Percentiles rank a stretch among this genome's conserved stretches.
Evolutionary conservation across 2,888 invertebrate species (phyloP).

Genomic region (Leptopilina syphax): DNA sequence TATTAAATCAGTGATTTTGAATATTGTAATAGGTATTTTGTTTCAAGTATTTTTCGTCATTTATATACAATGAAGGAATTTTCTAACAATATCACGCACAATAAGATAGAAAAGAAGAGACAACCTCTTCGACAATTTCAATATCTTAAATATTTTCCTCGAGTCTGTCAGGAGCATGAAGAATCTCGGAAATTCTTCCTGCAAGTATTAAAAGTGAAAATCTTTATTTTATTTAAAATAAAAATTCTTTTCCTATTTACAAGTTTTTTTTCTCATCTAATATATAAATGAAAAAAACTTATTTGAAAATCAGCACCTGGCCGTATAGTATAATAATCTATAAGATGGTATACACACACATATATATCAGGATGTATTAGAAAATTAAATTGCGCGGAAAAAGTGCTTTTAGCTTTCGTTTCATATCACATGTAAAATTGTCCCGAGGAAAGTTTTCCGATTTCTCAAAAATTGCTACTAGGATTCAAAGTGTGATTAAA

Average conservation of each 20-base stretch:
- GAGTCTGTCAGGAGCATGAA: slow-evolving; percentile 13
- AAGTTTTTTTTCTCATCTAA: too few species aligned
- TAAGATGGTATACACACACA: too few species aligned
- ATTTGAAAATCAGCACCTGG: too few species aligned
- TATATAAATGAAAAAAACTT: too few species aligned
- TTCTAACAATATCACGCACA: not conserved
- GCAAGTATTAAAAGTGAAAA: not conserved
- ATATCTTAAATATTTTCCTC: slow-evolving; percentile 27
- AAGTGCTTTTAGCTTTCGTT: too few species aligned
- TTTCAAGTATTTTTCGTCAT: not conserved
- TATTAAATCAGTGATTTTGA: too few species aligned
- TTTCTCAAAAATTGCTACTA: slow-evolving; percentile 15
- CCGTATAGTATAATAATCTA: too few species aligned
- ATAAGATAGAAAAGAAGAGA: not conserved
- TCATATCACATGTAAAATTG: too few species aligned
- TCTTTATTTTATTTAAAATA: not conserved
- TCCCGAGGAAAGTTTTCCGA: not conserved
- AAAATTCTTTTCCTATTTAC: not conserved
- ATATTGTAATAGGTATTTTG: too few species aligned
- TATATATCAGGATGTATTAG: not conserved
- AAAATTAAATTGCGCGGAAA: not conserved
- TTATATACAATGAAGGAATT: not conserved
- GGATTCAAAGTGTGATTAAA: slow-evolving; percentile 17
- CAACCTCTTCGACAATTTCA: slow-evolving; percentile 9
- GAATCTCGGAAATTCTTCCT: slow-evolving; percentile 17